These are phyloP conservation scores for Paralinhomoeus sp. DNA, from an alignment of 2,888 invertebrate species.

Conservation along the genomic window DNA sequence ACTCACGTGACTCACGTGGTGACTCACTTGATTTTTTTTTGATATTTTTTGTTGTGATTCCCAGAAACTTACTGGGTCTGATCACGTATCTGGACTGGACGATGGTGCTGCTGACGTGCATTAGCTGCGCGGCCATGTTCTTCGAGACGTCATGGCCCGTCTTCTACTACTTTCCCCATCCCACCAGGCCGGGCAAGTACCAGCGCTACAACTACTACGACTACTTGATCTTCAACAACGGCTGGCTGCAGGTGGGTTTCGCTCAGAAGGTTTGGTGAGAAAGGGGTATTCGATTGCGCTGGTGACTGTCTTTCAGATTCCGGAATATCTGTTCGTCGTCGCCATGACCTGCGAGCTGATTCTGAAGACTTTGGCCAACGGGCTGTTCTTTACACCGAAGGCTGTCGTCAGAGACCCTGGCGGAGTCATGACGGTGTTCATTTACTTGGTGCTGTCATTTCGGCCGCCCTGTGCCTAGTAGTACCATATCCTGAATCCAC, in stretches of 20 bases:
- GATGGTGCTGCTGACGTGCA: slow-evolving; percentile 90
- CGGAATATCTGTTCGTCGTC: slow-evolving; percentile 89
- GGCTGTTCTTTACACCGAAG: slow-evolving; percentile 93
- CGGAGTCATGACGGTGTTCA: slow-evolving; percentile 83
- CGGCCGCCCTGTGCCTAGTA: no score
- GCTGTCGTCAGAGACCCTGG: slow-evolving; percentile 94
- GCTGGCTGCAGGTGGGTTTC: slow-evolving; percentile 49
- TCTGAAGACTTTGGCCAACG: slow-evolving; percentile 84
- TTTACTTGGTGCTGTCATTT: slow-evolving; percentile 50
- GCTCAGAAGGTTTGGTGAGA: no score
- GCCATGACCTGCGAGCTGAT: slow-evolving; percentile 91
- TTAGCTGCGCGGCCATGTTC: slow-evolving; percentile 96
- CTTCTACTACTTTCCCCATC: not conserved
- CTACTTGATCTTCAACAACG: slow-evolving; percentile 64
- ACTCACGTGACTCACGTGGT: not conserved
- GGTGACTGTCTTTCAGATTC: slow-evolving; percentile 31
- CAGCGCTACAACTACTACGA: slow-evolving; percentile 5
- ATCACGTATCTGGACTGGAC: slow-evolving; percentile 98
- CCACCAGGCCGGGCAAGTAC: not conserved
- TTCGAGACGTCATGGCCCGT: slow-evolving; percentile 64
- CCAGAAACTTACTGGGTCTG: slow-evolving; percentile 76
- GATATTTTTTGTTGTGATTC: slow-evolving; percentile 3
- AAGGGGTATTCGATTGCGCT: not conserved
- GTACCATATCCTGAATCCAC: no score
- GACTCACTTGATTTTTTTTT: not conserved